Evolutionary conservation across 1,140 invertebrate genomes (phyloP), one percentile per base, ranked within the genome.

Genomic region (Andricus grossulariae): DNA sequence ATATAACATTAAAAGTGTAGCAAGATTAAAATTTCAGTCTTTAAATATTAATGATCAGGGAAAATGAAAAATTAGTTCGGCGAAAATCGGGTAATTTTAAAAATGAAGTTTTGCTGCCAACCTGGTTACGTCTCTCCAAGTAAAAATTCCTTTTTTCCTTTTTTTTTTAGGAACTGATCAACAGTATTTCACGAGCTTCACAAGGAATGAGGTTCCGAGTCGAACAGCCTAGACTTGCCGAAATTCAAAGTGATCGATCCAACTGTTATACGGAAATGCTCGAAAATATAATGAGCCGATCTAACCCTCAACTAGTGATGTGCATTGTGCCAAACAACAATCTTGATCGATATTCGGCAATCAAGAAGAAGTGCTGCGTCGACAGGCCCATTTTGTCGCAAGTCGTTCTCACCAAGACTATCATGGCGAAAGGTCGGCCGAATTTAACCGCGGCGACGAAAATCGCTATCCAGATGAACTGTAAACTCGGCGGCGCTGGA

Each of bases 401-500:
- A 91, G 95, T 97, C 13, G 92, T 97, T 1, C 87, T 95, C 0
- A 84, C 86, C 0, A 93, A 92, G 25, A 94, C 91, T 73, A 92
- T 96, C 51, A 88, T 93, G 0, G 87, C 88, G 16, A 92, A 91
- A 50, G 84, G 82, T 13, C 73, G 73, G 25, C 75, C 78, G 3
- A 86, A 92, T 0, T 93, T 95, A 92, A 95, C 95, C 5, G 95
- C 98, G 50, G 96, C 96, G 1, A 97, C 97, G 0, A 99, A 99
- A 94, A 94, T 98, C 10, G 94, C 93, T 0, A 95, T 97, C 70
- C 96, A 97, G 86, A 94, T 99, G 75, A 97, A 97, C 86, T 97
- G 96, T 77, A 99, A 99, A 92, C 90, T 98, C 3, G 97, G 97
- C 25, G 97, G 97, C 0, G 94, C 95, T 12, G 95, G 97, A 0